phyloP scores from a whole-genome alignment of 2,797 vertebrate genomes.

The Rhinella marina region DNA sequence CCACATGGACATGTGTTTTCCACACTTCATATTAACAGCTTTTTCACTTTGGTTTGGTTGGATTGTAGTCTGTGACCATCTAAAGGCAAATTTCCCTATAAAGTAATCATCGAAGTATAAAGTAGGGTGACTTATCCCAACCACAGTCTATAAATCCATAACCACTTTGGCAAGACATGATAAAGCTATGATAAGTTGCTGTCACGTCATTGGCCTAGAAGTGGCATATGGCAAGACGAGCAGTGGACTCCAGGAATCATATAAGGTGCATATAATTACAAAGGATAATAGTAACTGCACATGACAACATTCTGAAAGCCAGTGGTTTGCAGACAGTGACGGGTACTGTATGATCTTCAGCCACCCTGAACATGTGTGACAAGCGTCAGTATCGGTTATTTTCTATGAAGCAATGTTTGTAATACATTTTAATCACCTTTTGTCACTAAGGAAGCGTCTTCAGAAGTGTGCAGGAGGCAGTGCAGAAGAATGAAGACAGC shows the following conservation, averaged over 20 bases:
- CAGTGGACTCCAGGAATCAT: background rate
- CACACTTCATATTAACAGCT: background rate
- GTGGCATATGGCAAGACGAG: too few species aligned
- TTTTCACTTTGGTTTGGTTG: background rate
- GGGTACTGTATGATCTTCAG: background rate
- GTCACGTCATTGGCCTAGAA: too few species aligned
- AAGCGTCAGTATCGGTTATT: background rate
- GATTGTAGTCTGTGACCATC: background rate
- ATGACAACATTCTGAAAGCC: background rate
- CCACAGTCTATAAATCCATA: too few species aligned
- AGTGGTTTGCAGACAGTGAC: background rate
- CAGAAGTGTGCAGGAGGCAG: slow-evolving; percentile 72
- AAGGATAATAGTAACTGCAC: background rate
- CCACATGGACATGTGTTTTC: background rate
- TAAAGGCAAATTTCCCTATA: background rate
- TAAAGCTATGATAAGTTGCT: too few species aligned
- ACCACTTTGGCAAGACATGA: too few species aligned
- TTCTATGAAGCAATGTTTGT: background rate
- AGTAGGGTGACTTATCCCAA: background rate
- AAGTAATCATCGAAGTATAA: background rate
- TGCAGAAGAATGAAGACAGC: slow-evolving; percentile 70
- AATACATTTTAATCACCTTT: background rate
- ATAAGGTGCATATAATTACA: background rate
- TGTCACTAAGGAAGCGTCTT: slow-evolving; percentile 67
- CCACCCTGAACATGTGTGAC: background rate